Evolutionary conservation across 1,140 invertebrate species (phyloP), one percentile per base, ranked within the genome.

Genomic region (Neodiprion lecontei): DNA sequence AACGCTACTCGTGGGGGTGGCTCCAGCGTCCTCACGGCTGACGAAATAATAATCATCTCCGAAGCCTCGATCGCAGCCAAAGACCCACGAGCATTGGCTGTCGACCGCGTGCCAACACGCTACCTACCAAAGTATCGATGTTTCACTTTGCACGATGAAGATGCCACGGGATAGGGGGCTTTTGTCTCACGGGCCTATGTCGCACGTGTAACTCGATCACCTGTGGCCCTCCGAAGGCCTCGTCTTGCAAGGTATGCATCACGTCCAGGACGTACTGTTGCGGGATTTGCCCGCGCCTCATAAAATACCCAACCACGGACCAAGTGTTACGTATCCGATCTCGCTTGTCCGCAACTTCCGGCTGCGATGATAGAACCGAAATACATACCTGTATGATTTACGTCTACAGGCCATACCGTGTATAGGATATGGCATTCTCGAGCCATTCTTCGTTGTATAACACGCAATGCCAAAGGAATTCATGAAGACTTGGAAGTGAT

Each of bases 291-390:
- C 4, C 53, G 53, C 53, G 53, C 53, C 53, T 61, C n/a, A 17
- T 12, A 9, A 17, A 14, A 61, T 9, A 61, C 5, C 53, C 53
- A 40, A 40, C 28, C n/a, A 17, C 53, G n/a, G 53, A 61, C 53
- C 53, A 40, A 40, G 53, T 61, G 53, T 61, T 61, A 61, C 53
- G 53, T 61, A 61, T 61, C 53, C 53, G n/a, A 40, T 61, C 53
- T 17, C 53, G 53, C 53, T 12, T 61, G 11, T 61, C 5, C 53
- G 53, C 53, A 61, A 61, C 53, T 61, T 61, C 53, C 53, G 53
- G 53, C 28, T 40, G 28, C 28, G 28, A 40, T 5, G 28, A 40
- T 40, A 3, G 2, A 40, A 40, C 28, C 28, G 28, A 40, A 40
- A 40, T 40, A 40, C 28, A 40, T 40, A 5, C 28, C 5, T 1